A percentile compares a stretch with the other conserved stretches of the same genome.
Evolutionary conservation across 2,888 invertebrate species (phyloP).

Genomic region (Microctonus hyperodae): DNA sequence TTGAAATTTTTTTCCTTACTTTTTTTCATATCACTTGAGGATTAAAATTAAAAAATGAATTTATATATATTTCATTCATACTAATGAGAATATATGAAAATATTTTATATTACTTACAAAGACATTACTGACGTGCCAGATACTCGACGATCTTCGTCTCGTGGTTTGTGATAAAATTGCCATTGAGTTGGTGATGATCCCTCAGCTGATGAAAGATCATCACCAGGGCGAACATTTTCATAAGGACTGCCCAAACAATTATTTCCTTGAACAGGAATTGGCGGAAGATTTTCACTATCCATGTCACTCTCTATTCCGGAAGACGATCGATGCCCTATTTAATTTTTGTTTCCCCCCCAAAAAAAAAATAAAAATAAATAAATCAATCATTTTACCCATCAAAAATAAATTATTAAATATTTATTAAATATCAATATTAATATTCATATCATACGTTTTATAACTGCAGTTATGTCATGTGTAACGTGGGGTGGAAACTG

Average conservation of each 20-base stretch:
- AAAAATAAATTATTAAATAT: too few species aligned
- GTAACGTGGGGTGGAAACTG: conserved; percentile 91
- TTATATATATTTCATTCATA: background rate
- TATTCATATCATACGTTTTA: conserved; percentile 73
- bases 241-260: conserved; percentile 72
- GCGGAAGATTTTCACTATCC: conserved; percentile 71
- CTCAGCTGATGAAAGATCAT: conserved; percentile 66
- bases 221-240: conserved; percentile 69
- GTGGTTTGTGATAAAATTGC: conserved; percentile 66
- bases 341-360: background rate
- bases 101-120: conserved; percentile 64
- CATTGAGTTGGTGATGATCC: conserved; percentile 67
- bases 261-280: conserved; percentile 69
- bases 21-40: too few species aligned
- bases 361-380: background rate
- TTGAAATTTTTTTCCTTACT: conserved; percentile 5
- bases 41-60: conserved; percentile 11
- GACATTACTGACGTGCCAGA: conserved; percentile 69
- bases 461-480: conserved; percentile 83
- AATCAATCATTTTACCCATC: background rate
- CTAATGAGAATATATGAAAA: conserved; percentile 6
- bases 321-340: conserved; percentile 59
- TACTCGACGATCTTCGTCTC: conserved; percentile 66
- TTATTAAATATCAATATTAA: background rate
- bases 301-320: conserved; percentile 66